Conservation (phyloP, 1,140 invertebrate species). For the Eciton burchellii region DNA sequence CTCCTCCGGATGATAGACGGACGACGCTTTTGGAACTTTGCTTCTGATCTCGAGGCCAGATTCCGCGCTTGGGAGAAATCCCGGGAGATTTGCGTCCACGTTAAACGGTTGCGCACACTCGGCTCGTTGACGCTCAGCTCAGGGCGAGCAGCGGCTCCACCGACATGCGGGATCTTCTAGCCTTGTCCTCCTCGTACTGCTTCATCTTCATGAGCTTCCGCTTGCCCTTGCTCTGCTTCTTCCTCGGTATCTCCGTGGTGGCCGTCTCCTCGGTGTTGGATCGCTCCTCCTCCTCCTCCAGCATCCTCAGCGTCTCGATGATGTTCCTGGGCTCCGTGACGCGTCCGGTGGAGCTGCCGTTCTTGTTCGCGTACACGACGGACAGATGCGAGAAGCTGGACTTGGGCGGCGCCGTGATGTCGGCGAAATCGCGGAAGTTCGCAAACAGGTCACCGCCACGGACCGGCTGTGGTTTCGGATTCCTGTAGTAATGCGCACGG, state of each 20-base stretch:
- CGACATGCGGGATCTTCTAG: slow-evolving; percentile 85
- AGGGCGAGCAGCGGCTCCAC: slow-evolving; percentile 89
- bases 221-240: slow-evolving; percentile 87
- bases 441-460: slow-evolving; percentile 88
- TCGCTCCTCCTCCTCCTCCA: slow-evolving; percentile 87
- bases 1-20: slow-evolving; percentile 28
- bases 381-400: slow-evolving; percentile 93
- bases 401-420: slow-evolving; percentile 93
- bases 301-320: slow-evolving; percentile 90
- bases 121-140: slow-evolving; percentile 86
- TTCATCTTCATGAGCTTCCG: slow-evolving; percentile 89
- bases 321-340: slow-evolving; percentile 91
- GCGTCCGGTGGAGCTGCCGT: slow-evolving; percentile 85
- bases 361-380: slow-evolving; percentile 93
- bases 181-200: slow-evolving; percentile 86
- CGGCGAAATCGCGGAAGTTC: slow-evolving; percentile 95
- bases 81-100: slow-evolving; percentile 71
- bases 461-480: slow-evolving; percentile 84
- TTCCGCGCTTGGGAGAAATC: slow-evolving; percentile 75
- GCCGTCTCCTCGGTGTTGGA: slow-evolving; percentile 51
- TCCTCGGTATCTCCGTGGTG: slow-evolving; percentile 81
- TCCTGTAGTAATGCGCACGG: slow-evolving; percentile 86
- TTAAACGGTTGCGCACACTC: slow-evolving; percentile 70
- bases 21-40: slow-evolving; percentile 81
- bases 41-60: slow-evolving; percentile 82